These are phyloP conservation scores for Scaptomyza flava DNA, from an alignment of 2,888 invertebrate genomes.

Conservation along the genomic window DNA sequence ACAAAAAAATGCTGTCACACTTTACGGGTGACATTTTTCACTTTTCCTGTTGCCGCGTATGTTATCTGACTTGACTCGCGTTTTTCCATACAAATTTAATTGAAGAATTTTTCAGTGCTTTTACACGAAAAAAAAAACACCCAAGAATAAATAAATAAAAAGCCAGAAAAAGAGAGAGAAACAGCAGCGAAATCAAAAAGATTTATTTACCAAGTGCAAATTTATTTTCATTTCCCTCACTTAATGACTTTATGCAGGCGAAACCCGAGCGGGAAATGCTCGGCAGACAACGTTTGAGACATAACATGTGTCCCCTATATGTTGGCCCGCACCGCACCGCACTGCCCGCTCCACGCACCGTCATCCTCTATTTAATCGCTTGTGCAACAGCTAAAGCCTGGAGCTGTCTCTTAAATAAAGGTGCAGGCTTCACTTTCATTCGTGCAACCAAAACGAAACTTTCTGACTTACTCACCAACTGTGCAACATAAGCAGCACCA, in stretches of 20 bases:
- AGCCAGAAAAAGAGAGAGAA: constrained; percentile 1
- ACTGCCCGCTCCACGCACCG: background rate
- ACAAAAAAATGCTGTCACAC: constrained; percentile 31
- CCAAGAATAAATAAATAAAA: constrained; percentile 14
- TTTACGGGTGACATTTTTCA: constrained; percentile 47
- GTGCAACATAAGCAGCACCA: constrained; percentile 31
- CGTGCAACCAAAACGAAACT: constrained; percentile 9
- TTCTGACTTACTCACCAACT: constrained; percentile 48
- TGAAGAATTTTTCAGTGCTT: constrained; percentile 63
- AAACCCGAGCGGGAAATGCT: constrained; percentile 13
- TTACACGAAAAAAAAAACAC: constrained; percentile 33
- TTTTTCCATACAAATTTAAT: constrained; percentile 65
- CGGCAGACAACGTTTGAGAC: constrained; percentile 35
- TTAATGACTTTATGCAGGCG: constrained; percentile 74
- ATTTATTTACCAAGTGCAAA: constrained; percentile 78
- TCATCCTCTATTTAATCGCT: constrained; percentile 28
- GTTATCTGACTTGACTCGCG: constrained; percentile 49
- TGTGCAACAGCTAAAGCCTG: constrained; percentile 32
- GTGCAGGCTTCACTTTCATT: constrained; percentile 58
- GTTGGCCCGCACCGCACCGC: background rate
- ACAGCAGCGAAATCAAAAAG: constrained; percentile 66
- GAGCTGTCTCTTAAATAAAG: constrained; percentile 65
- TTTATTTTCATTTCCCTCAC: constrained; percentile 73
- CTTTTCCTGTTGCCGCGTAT: constrained; percentile 34
- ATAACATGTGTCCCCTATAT: constrained; percentile 31